These are phyloP conservation scores for Drosophila paramelanica DNA, from an alignment of 2,888 invertebrate species.

Conservation along the genomic window DNA sequence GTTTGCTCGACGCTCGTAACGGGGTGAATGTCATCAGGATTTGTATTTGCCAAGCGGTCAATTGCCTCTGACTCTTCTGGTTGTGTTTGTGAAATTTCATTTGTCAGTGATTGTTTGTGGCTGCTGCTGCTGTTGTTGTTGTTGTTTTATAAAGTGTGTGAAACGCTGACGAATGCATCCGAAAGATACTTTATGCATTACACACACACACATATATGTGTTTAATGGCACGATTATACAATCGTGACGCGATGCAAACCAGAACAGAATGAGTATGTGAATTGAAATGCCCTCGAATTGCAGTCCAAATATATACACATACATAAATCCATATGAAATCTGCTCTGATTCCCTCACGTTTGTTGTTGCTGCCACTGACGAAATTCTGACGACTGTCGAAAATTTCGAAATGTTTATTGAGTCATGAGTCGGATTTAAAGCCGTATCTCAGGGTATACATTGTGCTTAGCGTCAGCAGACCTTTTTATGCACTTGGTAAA, in stretches of 20 bases:
- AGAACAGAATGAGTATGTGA: constrained; percentile 34
- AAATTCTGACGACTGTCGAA: constrained; percentile 11
- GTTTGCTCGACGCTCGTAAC: constrained; percentile 65
- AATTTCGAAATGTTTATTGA: constrained; percentile 21
- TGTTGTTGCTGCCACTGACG: constrained; percentile 5
- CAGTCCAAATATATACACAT: constrained; percentile 20
- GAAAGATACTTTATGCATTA: constrained; percentile 30
- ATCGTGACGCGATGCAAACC: constrained; percentile 57
- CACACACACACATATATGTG: constrained; percentile 11
- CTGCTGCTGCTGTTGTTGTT: constrained; percentile 23
- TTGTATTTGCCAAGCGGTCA: constrained; percentile 74
- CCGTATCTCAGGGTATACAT: background rate
- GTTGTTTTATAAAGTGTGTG: constrained; percentile 43
- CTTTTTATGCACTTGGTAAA: background rate
- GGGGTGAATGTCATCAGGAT: constrained; percentile 84
- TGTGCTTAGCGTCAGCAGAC: constrained; percentile 2
- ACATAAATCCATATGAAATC: background rate
- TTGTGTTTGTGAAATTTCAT: constrained; percentile 63
- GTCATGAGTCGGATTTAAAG: constrained; percentile 5
- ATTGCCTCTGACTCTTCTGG: constrained; percentile 70
- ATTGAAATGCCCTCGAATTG: constrained; percentile 41
- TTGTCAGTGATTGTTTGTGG: constrained; percentile 56
- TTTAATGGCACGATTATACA: constrained; percentile 67
- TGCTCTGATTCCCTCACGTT: background rate
- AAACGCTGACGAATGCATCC: constrained; percentile 72